A percentile compares a stretch with the other conserved stretches of the same genome.
phyloP scores from a whole-genome alignment of 2,113 vertebrate genomes.

The Chloebia gouldiae region DNA sequence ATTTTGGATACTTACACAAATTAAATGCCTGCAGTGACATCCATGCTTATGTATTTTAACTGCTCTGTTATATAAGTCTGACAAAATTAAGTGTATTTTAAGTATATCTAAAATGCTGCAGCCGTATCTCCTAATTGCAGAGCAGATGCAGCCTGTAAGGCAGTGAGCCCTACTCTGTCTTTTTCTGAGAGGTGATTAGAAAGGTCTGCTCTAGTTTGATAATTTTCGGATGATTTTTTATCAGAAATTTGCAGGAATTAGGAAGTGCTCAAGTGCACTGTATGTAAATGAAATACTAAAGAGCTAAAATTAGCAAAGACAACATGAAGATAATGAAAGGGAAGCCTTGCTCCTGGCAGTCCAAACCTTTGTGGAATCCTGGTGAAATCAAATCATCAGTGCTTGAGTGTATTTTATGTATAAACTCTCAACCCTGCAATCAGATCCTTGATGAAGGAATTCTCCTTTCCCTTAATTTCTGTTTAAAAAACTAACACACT shows the following conservation, averaged over 20 bases:
- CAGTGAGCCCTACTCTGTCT: background rate
- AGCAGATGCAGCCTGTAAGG: background rate
- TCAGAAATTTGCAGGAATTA: constrained; percentile 30
- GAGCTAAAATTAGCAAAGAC: background rate
- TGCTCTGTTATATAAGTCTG: background rate
- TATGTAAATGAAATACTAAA: background rate
- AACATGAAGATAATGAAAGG: background rate
- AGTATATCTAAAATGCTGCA: background rate
- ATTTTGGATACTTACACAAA: background rate
- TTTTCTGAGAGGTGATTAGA: background rate
- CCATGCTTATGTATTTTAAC: background rate
- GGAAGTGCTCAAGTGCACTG: background rate
- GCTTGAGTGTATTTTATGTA: background rate
- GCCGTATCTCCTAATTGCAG: constrained; percentile 21
- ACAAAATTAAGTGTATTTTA: constrained; percentile 8
- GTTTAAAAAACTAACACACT: background rate
- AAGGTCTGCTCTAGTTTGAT: constrained; percentile 13
- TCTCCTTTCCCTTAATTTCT: background rate
- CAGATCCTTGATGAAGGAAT: background rate
- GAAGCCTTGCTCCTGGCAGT: background rate
- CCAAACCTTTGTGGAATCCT: background rate
- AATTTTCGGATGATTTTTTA: background rate
- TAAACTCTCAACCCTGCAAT: background rate
- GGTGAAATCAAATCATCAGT: background rate
- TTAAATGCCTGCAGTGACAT: background rate